Evolutionary conservation across 2,888 invertebrate species (phyloP).

Genomic region (Ectobius pallidus): DNA sequence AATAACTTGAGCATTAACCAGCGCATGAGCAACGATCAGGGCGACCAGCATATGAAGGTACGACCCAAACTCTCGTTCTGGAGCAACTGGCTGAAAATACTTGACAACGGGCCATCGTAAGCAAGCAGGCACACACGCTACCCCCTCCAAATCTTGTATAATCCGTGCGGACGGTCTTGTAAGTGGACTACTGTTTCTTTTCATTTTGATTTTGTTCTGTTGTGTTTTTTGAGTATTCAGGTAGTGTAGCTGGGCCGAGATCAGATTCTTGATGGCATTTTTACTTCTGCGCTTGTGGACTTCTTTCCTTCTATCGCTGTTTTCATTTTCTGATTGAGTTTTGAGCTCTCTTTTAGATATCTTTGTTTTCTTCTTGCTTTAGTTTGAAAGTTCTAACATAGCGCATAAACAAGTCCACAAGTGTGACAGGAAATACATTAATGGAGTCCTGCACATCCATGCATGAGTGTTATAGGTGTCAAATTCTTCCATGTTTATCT

Average conservation of each 20-base stretch:
- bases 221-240: constrained; percentile 2
- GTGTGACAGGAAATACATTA: constrained; percentile 3
- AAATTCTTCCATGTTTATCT: constrained; percentile 14
- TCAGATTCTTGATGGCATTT: too few relatives aligned
- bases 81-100: constrained; percentile 67
- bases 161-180: constrained; percentile 28
- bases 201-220: constrained; percentile 23
- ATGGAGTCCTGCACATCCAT: constrained; percentile 12
- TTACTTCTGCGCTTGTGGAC: too few relatives aligned
- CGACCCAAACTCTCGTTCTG: constrained; percentile 73
- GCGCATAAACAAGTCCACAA: background rate
- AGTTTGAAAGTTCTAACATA: too few relatives aligned
- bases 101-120: constrained; percentile 39
- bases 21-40: constrained; percentile 26
- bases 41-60: constrained; percentile 62
- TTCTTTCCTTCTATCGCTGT: too few relatives aligned
- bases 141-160: constrained; percentile 1
- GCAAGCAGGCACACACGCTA: constrained; percentile 33
- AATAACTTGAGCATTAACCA: constrained; percentile 7
- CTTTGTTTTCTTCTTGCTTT: too few relatives aligned
- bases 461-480: constrained; percentile 20
- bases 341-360: too few relatives aligned
- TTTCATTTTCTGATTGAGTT: too few relatives aligned
- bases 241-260: constrained; percentile 8
- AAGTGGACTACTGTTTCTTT: constrained; percentile 34